Base-by-base conservation (phyloP, 1,140 invertebrate species). In the Euura saliciscinereae region DNA sequence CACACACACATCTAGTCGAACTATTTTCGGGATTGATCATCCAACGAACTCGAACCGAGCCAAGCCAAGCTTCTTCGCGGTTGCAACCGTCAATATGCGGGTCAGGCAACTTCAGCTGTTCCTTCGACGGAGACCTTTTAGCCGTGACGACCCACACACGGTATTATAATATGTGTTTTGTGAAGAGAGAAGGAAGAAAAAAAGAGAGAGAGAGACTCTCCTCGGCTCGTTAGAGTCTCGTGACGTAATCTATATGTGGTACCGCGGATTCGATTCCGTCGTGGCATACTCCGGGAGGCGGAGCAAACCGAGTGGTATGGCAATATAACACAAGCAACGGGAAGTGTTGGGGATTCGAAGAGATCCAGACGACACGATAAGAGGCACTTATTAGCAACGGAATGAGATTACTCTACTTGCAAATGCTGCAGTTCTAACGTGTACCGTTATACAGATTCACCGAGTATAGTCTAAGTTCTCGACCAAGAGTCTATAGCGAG, bases 101-200 rank as follows among this genome's bases (percentile, higher is more conserved):
- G 51, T 59, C 5, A n/a, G 13, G 51, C 13, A 59, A 59, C 51
- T 59, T n/a, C 51, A 59, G 1, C 51, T 3, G 51, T 59, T 59
- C 51, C 51, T n/a, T n/a, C 51, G 13, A 4, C 8, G 51, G 8
- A 59, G 51, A 59, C 51, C 51, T 59, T 59, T 59, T 59, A 59
- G 13, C 51, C 51, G 51, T 59, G 51, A 59, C 51, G 51, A 59
- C 51, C 51, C 51, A 59, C 51, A 59, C 51, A 59, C 51, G 7
- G 51, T 59, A 8, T n/a, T 11, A 11, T n/a, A 59, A n/a, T n/a
- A 59, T 11, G 8, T 11, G 51, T 59, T 59, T 28, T 28, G 28
- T 28, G 28, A 28, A 28, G 28, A 28, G 28, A 1, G 28, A 28
- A 28, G 1, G 28, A 28, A 28, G 28, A 28, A 28, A 28, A 1